Percentiles rank a stretch among this genome's conserved stretches.
phyloP scores from a whole-genome alignment of 1,140 invertebrate genomes.

The Drosophila parvula region DNA sequence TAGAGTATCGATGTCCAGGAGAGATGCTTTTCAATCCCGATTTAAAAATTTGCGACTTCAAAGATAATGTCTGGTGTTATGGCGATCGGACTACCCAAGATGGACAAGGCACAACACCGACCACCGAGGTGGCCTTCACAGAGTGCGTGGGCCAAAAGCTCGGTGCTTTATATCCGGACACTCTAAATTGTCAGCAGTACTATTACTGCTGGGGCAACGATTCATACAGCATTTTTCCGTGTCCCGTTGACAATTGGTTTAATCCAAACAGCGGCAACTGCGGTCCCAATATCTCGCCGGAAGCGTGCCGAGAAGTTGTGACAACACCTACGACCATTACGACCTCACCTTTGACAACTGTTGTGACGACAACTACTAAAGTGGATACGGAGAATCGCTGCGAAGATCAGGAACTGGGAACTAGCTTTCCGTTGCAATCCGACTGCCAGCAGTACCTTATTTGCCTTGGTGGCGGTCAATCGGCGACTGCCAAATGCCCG shows the following conservation, averaged over 20 bases:
- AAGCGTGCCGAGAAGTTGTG: constrained; percentile 25
- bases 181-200: constrained; percentile 35
- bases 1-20: constrained; percentile 32
- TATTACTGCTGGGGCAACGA: constrained; percentile 50
- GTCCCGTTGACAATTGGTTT: constrained; percentile 41
- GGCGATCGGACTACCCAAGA: constrained; percentile 17
- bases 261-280: constrained; percentile 32
- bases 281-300: constrained; percentile 25
- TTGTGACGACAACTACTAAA: not conserved
- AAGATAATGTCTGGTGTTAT: constrained; percentile 40
- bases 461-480: constrained; percentile 55
- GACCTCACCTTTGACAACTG: not conserved
- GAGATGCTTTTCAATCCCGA: constrained; percentile 44
- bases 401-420: constrained; percentile 23
- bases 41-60: constrained; percentile 48
- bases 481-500: constrained; percentile 42
- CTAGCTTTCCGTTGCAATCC: constrained; percentile 29
- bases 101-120: not conserved
- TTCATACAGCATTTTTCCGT: constrained; percentile 37
- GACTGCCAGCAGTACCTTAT: constrained; percentile 61
- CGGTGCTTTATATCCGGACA: constrained; percentile 26
- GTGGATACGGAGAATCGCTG: constrained; percentile 23
- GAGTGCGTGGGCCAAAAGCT: constrained; percentile 17
- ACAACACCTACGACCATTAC: constrained; percentile 6
- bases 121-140: not conserved